These are phyloP conservation scores for Tribolium freemani DNA, from an alignment of 2,888 invertebrate species.

Conservation along the genomic window DNA sequence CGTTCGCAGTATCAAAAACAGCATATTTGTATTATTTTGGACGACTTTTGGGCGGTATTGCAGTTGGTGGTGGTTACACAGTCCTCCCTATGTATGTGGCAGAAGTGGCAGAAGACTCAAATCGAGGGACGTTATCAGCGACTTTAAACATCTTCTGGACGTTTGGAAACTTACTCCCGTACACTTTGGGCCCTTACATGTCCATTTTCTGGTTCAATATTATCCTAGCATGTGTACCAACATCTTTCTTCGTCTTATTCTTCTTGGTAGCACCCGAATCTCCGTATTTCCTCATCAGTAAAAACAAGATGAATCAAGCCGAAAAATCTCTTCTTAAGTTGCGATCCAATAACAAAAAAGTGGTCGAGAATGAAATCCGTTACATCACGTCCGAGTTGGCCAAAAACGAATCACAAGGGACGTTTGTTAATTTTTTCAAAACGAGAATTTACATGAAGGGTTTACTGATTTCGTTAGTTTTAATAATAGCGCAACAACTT, in stretches of 20 bases:
- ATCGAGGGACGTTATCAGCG: slow-evolving; percentile 86
- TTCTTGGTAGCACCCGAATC: slow-evolving; percentile 53
- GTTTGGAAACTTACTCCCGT: slow-evolving; percentile 30
- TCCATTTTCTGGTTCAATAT: slow-evolving; percentile 29
- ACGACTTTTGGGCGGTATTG: slow-evolving; percentile 75
- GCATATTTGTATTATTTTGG: slow-evolving; percentile 72
- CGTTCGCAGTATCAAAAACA: slow-evolving; percentile 72
- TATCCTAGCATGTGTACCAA: slow-evolving; percentile 32
- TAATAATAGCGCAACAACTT: slow-evolving; percentile 25
- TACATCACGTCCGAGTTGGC: slow-evolving; percentile 1
- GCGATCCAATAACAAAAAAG: slow-evolving; percentile 2
- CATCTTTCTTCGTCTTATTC: slow-evolving; percentile 63
- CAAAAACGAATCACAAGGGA: slow-evolving; percentile 66
- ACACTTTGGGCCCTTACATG: slow-evolving; percentile 24
- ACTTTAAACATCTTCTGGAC: slow-evolving; percentile 37
- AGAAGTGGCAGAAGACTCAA: slow-evolving; percentile 85
- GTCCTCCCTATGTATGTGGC: slow-evolving; percentile 89
- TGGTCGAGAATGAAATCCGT: slow-evolving; percentile 11
- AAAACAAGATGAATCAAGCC: slow-evolving; percentile 12
- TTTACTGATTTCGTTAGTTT: slow-evolving; percentile 65
- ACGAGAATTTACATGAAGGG: slow-evolving; percentile 17
- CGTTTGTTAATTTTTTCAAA: slow-evolving; percentile 19
- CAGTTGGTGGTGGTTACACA: slow-evolving; percentile 79
- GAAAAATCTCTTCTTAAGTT: slow-evolving; percentile 9
- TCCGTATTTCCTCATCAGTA: slow-evolving; percentile 24